These are phyloP conservation scores for Campylorhamphus procurvoides DNA, from an alignment of 2,113 vertebrate genomes.

Conservation along the genomic window DNA sequence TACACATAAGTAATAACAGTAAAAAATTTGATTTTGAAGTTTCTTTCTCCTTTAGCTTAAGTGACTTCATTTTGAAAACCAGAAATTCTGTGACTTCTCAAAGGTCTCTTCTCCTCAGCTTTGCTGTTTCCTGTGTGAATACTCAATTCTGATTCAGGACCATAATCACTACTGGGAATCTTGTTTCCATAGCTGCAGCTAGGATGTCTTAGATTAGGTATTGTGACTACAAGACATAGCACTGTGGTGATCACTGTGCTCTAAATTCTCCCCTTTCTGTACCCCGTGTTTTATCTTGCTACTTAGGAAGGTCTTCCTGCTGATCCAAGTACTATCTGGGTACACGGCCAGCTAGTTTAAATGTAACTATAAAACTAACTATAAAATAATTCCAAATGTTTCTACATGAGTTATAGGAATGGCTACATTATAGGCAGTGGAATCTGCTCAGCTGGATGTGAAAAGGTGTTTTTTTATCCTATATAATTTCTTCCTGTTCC, in stretches of 20 bases:
- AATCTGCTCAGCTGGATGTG: not conserved
- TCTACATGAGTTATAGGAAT: not conserved
- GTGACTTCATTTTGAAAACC: not conserved
- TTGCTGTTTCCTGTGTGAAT: not conserved
- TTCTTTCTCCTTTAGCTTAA: not conserved
- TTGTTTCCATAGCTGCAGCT: not conserved
- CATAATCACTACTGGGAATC: not conserved
- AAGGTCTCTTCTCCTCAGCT: not conserved
- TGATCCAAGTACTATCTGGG: not conserved
- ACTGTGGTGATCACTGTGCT: not conserved
- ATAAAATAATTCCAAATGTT: not conserved
- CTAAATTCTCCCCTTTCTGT: not conserved
- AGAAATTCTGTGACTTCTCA: not conserved
- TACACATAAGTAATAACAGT: not conserved
- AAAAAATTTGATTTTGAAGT: not conserved
- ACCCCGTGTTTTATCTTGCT: not conserved
- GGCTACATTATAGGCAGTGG: not conserved
- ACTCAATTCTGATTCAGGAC: not conserved
- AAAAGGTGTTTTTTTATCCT: not conserved
- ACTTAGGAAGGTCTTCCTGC: not conserved
- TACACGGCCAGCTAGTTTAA: not conserved
- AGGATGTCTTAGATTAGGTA: not conserved
- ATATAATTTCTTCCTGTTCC: not conserved
- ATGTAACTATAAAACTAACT: not conserved
- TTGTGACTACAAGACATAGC: not conserved